A percentile compares a stretch with the other conserved stretches of the same genome.
These are phyloP conservation scores for Ophraella communa DNA, from an alignment of 2,888 invertebrate genomes.

Conservation along the genomic window DNA sequence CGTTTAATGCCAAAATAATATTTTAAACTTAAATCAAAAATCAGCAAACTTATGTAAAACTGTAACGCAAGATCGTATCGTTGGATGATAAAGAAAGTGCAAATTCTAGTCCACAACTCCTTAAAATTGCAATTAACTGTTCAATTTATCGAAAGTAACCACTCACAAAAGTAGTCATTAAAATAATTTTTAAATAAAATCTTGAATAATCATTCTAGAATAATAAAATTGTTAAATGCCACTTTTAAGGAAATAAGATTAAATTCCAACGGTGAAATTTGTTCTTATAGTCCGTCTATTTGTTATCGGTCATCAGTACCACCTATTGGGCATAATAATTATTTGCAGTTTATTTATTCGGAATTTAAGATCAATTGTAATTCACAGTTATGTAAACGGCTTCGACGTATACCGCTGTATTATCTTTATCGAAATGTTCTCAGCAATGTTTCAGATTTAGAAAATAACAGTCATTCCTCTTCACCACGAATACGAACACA, in stretches of 20 bases:
- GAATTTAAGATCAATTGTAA: constrained; percentile 9
- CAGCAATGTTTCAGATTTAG: constrained; percentile 27
- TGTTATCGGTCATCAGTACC: constrained; percentile 23
- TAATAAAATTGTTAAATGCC: background rate
- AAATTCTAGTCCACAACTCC: no score
- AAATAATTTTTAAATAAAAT: background rate
- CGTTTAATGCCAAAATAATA: no score
- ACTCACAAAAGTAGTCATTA: background rate
- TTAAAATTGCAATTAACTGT: no score
- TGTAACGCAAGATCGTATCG: no score
- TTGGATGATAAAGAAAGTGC: no score
- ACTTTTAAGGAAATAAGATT: constrained; percentile 2
- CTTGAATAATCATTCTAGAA: background rate
- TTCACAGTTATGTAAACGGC: constrained; percentile 32
- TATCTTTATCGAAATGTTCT: constrained; percentile 21
- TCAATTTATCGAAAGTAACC: background rate
- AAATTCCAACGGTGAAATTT: constrained; percentile 11
- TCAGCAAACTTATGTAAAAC: no score
- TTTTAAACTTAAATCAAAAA: no score
- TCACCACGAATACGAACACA: constrained; percentile 15
- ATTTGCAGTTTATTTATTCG: constrained; percentile 19
- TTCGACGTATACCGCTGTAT: background rate
- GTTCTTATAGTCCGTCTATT: no score
- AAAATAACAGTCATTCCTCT: constrained; percentile 28
- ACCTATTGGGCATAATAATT: constrained; percentile 26